Evolutionary conservation across 2,113 vertebrate species (phyloP), one percentile per base, ranked within the genome.

Genomic region (Theristicus caerulescens): DNA sequence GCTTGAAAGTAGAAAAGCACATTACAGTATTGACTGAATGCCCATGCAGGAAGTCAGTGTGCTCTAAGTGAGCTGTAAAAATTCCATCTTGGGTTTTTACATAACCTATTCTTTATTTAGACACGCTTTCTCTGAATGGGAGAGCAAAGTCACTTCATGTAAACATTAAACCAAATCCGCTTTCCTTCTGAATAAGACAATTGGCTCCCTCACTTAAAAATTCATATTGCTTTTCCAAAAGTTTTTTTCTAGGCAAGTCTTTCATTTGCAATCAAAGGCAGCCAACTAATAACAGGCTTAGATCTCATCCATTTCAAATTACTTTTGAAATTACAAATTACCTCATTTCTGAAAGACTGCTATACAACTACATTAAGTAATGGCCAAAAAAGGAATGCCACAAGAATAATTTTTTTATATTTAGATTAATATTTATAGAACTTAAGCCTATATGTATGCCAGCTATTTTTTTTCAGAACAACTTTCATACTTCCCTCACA

Each of bases 71-170:
- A 90, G 88, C 72, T 83, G 72, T 62, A 83, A 83, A 94, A 94
- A 94, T 70, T 51, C 25, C 20, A 81, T 32, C 36, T 46, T 58
- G 38, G 59, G 74, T 72, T 95, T 96, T 86, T 88, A 94, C 11
- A 78, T 91, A 94, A 91, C 27, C 69, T 74, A 34, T 21, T 66
- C 55, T 71, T 82, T 91, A 95, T 86, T 90, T 59, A 96, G 91
- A 57, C 18, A 29, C 0, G 2, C 40, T 46, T 80, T 38, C 55
- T 82, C 82, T 58, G 58, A 86, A 90, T 11, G 5, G 40, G 40
- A 88, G 14, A 82, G 24, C 62, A 47, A 83, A 93, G 46, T 32
- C 46, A 21, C 27, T 62, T 36, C 36, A 80, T 61, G 54, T 22
- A 90, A 58, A 59, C 58, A 65, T 27, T 69, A 88, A 85, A 69